These are phyloP conservation scores for Thymelicus lineola DNA, from an alignment of 2,888 invertebrate genomes.

Conservation along the genomic window DNA sequence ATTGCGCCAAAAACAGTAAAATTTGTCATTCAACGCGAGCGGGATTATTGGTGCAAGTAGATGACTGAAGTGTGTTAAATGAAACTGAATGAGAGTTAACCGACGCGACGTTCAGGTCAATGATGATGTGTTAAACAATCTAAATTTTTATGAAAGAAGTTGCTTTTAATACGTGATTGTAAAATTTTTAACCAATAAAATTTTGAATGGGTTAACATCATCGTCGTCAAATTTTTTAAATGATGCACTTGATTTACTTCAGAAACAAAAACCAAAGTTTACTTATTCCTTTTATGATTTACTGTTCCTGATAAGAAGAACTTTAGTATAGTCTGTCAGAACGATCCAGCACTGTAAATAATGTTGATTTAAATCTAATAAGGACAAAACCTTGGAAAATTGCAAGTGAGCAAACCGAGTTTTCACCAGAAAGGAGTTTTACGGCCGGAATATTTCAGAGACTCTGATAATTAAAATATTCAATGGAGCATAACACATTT, in stretches of 20 bases:
- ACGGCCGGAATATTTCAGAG: neutral
- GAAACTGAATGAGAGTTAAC: conserved; percentile 14
- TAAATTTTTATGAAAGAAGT: neutral
- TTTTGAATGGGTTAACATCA: too few relatives aligned
- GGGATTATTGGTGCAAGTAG: conserved; percentile 17
- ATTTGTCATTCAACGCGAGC: conserved; percentile 18
- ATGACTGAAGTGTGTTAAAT: conserved; percentile 1
- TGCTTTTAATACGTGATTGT: too few relatives aligned
- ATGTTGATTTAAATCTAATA: neutral
- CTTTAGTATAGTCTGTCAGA: too few relatives aligned
- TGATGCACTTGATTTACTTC: too few relatives aligned
- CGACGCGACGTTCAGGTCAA: neutral
- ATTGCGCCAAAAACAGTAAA: conserved; percentile 32
- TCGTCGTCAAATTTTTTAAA: too few relatives aligned
- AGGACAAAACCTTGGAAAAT: neutral
- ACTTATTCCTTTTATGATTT: neutral
- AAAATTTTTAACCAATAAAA: too few relatives aligned
- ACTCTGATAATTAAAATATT: conserved; percentile 18
- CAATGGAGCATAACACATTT: conserved; percentile 15
- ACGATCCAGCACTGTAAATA: too few relatives aligned
- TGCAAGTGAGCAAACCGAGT: neutral
- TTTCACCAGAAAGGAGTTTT: neutral
- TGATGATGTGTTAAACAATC: neutral
- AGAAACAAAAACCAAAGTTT: too few relatives aligned
- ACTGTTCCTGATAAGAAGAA: neutral